Conservation (phyloP, 64 coral and sea anemone species). For the Hydrozoanthus tunicans region DNA sequence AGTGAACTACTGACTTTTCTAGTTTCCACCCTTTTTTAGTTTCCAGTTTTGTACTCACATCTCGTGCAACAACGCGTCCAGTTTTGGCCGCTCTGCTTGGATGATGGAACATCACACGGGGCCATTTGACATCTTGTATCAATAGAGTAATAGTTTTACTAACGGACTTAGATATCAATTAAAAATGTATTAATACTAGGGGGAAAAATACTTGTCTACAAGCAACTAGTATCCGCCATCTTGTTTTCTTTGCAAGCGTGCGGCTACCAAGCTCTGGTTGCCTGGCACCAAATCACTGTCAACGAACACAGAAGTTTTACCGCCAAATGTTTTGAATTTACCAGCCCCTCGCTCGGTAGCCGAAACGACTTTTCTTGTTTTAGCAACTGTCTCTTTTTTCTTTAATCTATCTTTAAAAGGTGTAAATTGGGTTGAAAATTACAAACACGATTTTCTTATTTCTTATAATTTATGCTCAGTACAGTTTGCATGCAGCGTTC, state of each 20-base stretch:
- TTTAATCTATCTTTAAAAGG: no score
- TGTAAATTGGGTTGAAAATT: no score
- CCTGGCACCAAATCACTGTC: slow-evolving; percentile 10
- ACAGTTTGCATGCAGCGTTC: no score
- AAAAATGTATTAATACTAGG: no score
- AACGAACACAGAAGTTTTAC: neutral
- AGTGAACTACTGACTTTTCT: no score
- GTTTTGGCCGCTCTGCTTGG: slow-evolving; percentile 90
- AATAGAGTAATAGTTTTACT: neutral
- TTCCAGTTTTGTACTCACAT: slow-evolving; percentile 58
- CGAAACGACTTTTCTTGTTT: no score
- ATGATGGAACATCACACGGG: slow-evolving; percentile 86
- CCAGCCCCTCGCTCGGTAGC: no score
- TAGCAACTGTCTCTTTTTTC: no score
- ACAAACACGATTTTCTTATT: no score
- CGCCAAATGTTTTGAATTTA: neutral
- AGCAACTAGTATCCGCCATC: neutral
- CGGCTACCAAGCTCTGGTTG: slow-evolving; percentile 40
- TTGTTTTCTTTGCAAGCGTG: slow-evolving; percentile 7
- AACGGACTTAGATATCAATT: neutral
- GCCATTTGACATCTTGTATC: neutral
- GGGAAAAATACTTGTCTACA: neutral
- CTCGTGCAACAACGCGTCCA: slow-evolving; percentile 87
- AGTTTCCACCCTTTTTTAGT: no score
- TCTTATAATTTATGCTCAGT: no score